Base-by-base conservation (phyloP, 2,888 invertebrate genomes). In the Epiblema foenella region DNA sequence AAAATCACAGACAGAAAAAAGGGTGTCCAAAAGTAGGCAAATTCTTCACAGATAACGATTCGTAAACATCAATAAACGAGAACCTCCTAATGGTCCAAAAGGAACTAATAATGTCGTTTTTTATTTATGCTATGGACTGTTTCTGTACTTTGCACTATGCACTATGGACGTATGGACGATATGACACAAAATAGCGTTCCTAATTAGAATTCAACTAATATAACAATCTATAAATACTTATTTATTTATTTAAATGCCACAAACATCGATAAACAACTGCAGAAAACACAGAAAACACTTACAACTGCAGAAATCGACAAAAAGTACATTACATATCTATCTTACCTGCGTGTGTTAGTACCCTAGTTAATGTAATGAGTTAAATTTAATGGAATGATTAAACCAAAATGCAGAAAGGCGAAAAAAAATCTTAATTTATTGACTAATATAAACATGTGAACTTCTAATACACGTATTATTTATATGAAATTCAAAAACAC, bases 281-380 rank as follows among this genome's bases (percentile, higher is more conserved):
- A n/a, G n/a, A n/a, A n/a, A n/a, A n/a, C n/a, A n/a, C n/a, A n/a
- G n/a, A n/a, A 20, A 51, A 58, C 17, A 58, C 9, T 49, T 24
- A 64, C 18, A 20, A 18, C 42, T 29, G 9, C 42, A 58, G 1
- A 49, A 58, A 70, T 54, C 42, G 17, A 59, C n/a, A 52, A 15
- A 52, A 37, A 58, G 15, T 39, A 59, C n/a, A n/a, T n/a, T n/a
- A n/a, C n/a, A n/a, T n/a, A n/a, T n/a, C n/a, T 33, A 51, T 46
- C 52, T 60, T 70, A 70, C 65, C 70, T 70, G 49, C 24, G 15
- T 15, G 42, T 15, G 63, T 69, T 69, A 69, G 68, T 69, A 69
- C 20, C 63, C 57, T 63, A 69, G 56, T 24, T 18, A 29, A 70
- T 65, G 46, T 18, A 29, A 70, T 65, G 46, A 59, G 65, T 70